These are phyloP conservation scores for Sinonovacula constricta DNA, from an alignment of 1,140 invertebrate genomes.

Conservation along the genomic window DNA sequence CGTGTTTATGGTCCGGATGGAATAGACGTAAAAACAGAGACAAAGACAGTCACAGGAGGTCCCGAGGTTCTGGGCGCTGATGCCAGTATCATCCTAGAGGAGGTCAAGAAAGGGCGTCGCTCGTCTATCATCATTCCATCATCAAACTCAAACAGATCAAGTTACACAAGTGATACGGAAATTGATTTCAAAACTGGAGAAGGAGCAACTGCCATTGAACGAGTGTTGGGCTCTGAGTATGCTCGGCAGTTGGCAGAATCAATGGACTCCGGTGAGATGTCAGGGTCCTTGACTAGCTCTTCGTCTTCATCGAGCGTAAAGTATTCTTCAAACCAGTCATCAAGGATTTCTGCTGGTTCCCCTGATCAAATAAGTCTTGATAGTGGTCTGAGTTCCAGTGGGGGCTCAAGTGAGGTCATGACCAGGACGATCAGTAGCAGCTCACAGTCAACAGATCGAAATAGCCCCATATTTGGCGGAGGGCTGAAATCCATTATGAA, in stretches of 20 bases:
- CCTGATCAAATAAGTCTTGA: neutral
- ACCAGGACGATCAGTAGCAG: slow-evolving; percentile 25
- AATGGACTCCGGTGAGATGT: neutral
- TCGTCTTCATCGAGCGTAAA: neutral
- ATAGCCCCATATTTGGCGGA: slow-evolving; percentile 28
- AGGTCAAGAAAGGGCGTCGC: slow-evolving; percentile 34
- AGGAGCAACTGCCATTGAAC: slow-evolving; percentile 31
- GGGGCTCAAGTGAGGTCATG: neutral
- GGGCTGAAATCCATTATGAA: slow-evolving; percentile 76
- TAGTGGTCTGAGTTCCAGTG: slow-evolving; percentile 5
- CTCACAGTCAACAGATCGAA: slow-evolving; percentile 9
- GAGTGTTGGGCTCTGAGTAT: slow-evolving; percentile 32
- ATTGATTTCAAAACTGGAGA: neutral
- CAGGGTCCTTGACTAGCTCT: neutral
- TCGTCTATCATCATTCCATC: neutral
- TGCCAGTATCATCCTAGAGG: slow-evolving; percentile 39
- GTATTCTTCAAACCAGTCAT: neutral
- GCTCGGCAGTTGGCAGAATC: slow-evolving; percentile 10
- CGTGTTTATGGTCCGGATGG: slow-evolving; percentile 21
- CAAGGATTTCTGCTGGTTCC: too few species aligned
- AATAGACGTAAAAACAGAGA: slow-evolving; percentile 20
- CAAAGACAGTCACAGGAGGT: slow-evolving; percentile 52
- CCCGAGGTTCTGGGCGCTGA: slow-evolving; percentile 48
- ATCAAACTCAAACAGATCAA: neutral
- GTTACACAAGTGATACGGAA: neutral